A percentile compares a stretch with the other conserved stretches of the same genome.
Evolutionary conservation across 2,113 vertebrate species (phyloP).

Genomic region (Oreochromis aureus): DNA sequence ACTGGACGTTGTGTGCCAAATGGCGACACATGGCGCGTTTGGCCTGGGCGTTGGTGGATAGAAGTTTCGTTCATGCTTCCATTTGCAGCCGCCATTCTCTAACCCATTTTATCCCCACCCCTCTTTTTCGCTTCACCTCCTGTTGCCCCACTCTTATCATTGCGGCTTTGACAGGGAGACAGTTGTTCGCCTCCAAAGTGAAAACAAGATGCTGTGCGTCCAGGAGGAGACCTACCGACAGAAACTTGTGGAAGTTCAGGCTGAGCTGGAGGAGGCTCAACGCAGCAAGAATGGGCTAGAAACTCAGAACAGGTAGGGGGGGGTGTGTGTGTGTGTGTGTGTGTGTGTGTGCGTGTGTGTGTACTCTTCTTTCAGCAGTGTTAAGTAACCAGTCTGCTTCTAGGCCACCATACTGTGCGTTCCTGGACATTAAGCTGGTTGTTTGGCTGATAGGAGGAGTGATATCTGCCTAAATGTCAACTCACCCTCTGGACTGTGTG

Average conservation of each 20-base stretch:
- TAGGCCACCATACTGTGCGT: slow-evolving; percentile 48
- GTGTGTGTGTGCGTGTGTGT: not conserved
- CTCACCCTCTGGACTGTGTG: slow-evolving; percentile 64
- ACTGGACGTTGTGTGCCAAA: not conserved
- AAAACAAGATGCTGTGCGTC: slow-evolving; percentile 84
- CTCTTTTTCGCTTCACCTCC: not conserved
- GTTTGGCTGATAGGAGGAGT: slow-evolving; percentile 48
- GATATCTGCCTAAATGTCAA: slow-evolving; percentile 68
- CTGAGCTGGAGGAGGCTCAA: slow-evolving; percentile 80
- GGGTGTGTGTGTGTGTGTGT: not conserved
- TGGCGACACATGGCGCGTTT: slow-evolving; percentile 17
- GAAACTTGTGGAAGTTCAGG: slow-evolving; percentile 72
- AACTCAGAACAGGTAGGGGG: slow-evolving; percentile 82
- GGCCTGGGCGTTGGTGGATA: not conserved
- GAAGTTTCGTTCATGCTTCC: not conserved
- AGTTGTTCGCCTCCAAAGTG: slow-evolving; percentile 78
- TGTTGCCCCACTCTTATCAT: not conserved
- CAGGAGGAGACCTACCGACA: slow-evolving; percentile 80
- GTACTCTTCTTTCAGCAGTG: not conserved
- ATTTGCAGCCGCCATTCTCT: not conserved
- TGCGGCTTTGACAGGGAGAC: slow-evolving; percentile 74
- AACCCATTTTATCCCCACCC: not conserved
- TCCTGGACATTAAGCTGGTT: slow-evolving; percentile 33
- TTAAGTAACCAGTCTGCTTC: not conserved
- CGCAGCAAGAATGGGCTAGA: slow-evolving; percentile 78